Evolutionary conservation across 2,113 vertebrate species (phyloP).

Genomic region (Thryonomys swinderianus): DNA sequence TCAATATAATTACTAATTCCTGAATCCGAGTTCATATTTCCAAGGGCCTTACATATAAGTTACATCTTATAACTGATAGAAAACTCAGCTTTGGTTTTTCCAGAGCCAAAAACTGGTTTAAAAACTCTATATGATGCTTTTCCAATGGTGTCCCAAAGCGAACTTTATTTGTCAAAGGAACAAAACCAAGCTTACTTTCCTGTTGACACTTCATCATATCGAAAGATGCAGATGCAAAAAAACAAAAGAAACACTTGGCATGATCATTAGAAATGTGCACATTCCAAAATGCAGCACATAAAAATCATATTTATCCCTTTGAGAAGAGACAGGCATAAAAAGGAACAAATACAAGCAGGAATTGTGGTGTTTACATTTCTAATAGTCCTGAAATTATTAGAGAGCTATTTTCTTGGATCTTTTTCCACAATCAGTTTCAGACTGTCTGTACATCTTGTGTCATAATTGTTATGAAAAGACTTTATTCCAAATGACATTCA

Average conservation of each 20-base stretch:
- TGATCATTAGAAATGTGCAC: constrained; percentile 61
- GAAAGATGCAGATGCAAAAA: constrained; percentile 72
- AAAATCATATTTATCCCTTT: constrained; percentile 67
- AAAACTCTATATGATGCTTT: background rate
- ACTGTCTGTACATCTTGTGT: constrained; percentile 79
- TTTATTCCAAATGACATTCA: constrained; percentile 72
- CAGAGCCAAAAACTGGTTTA: background rate
- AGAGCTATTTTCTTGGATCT: constrained; percentile 85
- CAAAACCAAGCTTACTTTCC: constrained; percentile 62
- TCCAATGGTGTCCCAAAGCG: constrained; percentile 63
- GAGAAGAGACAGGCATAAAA: constrained; percentile 66
- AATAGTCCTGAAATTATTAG: constrained; percentile 85
- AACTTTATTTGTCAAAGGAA: constrained; percentile 68
- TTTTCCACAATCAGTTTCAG: constrained; percentile 80
- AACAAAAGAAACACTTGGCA: constrained; percentile 72
- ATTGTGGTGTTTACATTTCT: constrained; percentile 85
- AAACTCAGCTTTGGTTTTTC: constrained; percentile 53
- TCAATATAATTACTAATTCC: constrained; percentile 84
- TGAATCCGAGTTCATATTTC: constrained; percentile 83
- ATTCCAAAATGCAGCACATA: constrained; percentile 73
- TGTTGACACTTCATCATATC: constrained; percentile 67
- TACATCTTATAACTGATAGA: background rate
- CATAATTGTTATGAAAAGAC: constrained; percentile 74
- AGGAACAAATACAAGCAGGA: constrained; percentile 62
- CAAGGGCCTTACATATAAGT: constrained; percentile 63